Percentiles rank a stretch among this genome's conserved stretches.
These are phyloP conservation scores for Phoxinus phoxinus DNA, from an alignment of 2,113 vertebrate species.

Conservation along the genomic window DNA sequence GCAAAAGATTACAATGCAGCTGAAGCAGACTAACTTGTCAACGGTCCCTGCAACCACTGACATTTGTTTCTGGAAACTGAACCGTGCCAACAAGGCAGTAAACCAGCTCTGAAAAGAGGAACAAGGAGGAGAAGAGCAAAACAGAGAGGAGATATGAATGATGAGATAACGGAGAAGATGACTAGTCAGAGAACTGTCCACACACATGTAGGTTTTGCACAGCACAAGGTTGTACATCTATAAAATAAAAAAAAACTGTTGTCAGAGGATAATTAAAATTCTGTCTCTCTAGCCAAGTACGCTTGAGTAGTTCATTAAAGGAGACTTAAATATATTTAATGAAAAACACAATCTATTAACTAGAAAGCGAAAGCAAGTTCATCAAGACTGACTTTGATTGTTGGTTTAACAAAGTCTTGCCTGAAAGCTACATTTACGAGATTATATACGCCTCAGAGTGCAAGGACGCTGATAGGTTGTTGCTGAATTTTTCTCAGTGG, in stretches of 20 bases:
- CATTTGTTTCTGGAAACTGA: slow-evolving; percentile 22
- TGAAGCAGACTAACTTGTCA: slow-evolving; percentile 46
- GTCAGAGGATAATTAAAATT: slow-evolving; percentile 3
- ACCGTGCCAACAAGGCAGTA: slow-evolving; percentile 22
- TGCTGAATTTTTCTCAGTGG: too few species aligned
- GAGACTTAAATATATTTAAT: not conserved
- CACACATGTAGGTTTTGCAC: not conserved
- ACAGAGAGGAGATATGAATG: not conserved
- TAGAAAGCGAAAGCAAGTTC: not conserved
- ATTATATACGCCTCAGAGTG: not conserved
- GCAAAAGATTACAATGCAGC: slow-evolving; percentile 19
- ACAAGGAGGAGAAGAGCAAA: not conserved
- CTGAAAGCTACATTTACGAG: not conserved
- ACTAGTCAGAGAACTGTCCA: not conserved
- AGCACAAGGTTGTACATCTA: not conserved
- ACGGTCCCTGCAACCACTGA: slow-evolving; percentile 16
- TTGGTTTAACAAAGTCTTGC: not conserved
- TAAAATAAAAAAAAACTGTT: not conserved
- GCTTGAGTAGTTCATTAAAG: slow-evolving; percentile 15
- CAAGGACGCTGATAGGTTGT: too few species aligned
- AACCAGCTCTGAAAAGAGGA: slow-evolving; percentile 23
- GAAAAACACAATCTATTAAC: not conserved
- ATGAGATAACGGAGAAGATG: not conserved
- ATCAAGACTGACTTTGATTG: not conserved
- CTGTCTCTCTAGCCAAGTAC: not conserved